These are phyloP conservation scores for Lophotriccus pileatus DNA, from an alignment of 2,797 vertebrate species.

Conservation along the genomic window DNA sequence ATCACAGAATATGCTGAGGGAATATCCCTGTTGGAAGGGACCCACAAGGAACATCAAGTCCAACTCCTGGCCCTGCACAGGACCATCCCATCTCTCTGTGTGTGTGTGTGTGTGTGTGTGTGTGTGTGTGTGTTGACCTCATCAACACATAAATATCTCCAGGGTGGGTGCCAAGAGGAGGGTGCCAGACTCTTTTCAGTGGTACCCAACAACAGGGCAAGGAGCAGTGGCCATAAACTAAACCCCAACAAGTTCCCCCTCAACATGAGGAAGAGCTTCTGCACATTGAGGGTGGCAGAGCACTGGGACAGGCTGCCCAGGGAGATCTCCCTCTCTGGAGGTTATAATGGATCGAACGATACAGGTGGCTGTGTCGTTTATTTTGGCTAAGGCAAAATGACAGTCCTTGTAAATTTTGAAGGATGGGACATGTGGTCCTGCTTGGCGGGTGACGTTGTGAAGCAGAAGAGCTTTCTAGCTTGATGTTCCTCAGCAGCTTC, in stretches of 20 bases:
- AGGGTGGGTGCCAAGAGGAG: background rate
- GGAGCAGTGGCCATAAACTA: background rate
- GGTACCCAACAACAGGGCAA: background rate
- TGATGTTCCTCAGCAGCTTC: fast-evolving
- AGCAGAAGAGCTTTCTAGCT: background rate
- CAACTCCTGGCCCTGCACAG: background rate
- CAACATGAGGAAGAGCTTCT: background rate
- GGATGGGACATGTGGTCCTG: background rate
- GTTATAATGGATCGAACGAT: background rate
- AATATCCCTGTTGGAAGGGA: background rate
- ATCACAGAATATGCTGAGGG: background rate
- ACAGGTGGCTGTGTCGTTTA: background rate
- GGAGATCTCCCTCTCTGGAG: background rate
- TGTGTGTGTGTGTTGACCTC: background rate
- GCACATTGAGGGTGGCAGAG: background rate
- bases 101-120: background rate
- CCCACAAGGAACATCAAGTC: background rate
- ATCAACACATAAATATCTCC: background rate
- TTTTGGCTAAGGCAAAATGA: background rate
- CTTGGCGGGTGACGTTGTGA: background rate
- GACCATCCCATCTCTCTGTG: background rate
- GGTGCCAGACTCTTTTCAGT: background rate
- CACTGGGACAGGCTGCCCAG: background rate
- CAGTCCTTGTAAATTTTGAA: background rate
- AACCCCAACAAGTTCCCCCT: background rate